Base-by-base conservation (phyloP, 2,797 vertebrate species). In the Cryptoprocta ferox region DNA sequence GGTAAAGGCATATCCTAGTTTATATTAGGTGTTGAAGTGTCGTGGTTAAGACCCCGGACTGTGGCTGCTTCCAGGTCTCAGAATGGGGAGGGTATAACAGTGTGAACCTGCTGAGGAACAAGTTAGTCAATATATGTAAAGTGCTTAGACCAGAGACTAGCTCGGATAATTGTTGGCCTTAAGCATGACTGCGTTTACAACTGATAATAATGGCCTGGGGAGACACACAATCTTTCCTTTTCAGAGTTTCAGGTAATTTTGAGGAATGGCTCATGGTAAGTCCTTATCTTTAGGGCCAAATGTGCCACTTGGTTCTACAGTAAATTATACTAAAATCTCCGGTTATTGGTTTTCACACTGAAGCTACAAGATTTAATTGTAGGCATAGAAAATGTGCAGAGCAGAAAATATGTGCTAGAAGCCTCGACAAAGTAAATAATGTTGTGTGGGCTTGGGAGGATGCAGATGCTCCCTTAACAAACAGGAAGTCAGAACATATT, bases 401-500 rank as follows among this genome's bases (percentile, higher is more conserved):
- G 42, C 48, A 86, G 66, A 90, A 24, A 78, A 26, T 73, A 15
- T 83, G 37, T 48, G 32, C n/a, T n/a, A 16, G 68, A 91, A 78
- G 78, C 73, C 28, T 95, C 3, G 15, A 39, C 7, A 8, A 59
- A 95, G 85, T 48, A 35, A 73, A 26, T 53, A 9, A 10, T 68
- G 5, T 45, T 63, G 5, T 26, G 73, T n/a, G 18, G 1, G 5
- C 0, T 19, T 94, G 37, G 89, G 12, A 30, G n/a, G 61, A 12
- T 65, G 13, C 32, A 12, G 15, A 42, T 21, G 24, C 32, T 79
- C 18, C 15, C 39, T 75, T 85, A 91, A 42, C 59, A 59, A 37
- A 59, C 45, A 89, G 93, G 68, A 92, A 53, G 50, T 87, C 53
- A 89, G 93, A 82, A 92, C 53, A 59, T 87, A 9, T 24, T 48